Percentiles rank a stretch among this genome's conserved stretches.
These are phyloP conservation scores for Pogonomyrmex barbatus DNA, from an alignment of 1,140 invertebrate species.

Conservation along the genomic window DNA sequence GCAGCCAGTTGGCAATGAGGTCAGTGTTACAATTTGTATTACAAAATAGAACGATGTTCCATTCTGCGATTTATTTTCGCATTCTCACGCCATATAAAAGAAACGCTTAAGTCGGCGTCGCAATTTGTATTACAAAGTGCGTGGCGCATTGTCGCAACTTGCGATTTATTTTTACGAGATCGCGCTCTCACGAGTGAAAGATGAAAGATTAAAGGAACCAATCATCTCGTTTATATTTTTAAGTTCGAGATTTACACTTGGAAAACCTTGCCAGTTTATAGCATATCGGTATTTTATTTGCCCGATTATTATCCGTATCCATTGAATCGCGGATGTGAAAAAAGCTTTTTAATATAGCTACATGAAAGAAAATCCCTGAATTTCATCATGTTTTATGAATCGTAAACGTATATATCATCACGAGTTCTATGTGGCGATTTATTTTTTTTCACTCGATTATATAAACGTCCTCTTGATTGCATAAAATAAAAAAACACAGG, in stretches of 20 bases:
- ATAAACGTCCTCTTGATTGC: background rate
- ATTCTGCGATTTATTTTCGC: background rate
- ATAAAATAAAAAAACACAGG: background rate
- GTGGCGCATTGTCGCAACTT: background rate
- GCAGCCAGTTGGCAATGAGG: constrained; percentile 87
- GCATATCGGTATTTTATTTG: background rate
- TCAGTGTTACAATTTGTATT: constrained; percentile 67
- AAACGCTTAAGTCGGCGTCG: background rate
- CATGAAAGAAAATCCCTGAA: constrained; percentile 22
- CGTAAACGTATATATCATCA: background rate
- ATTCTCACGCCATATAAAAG: background rate
- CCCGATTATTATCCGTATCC: background rate
- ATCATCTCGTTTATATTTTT: background rate
- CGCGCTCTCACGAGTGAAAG: background rate
- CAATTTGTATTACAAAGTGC: background rate
- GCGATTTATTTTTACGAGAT: background rate
- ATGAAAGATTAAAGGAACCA: background rate
- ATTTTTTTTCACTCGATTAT: background rate
- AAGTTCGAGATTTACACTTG: constrained; percentile 8
- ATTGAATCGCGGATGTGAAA: background rate
- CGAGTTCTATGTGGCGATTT: background rate
- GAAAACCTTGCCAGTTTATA: background rate
- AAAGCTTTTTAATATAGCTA: background rate
- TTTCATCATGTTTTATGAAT: constrained; percentile 9
- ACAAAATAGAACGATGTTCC: background rate